Evolutionary conservation across 2,888 invertebrate genomes (phyloP).

Genomic region (Eristalis pertinax): DNA sequence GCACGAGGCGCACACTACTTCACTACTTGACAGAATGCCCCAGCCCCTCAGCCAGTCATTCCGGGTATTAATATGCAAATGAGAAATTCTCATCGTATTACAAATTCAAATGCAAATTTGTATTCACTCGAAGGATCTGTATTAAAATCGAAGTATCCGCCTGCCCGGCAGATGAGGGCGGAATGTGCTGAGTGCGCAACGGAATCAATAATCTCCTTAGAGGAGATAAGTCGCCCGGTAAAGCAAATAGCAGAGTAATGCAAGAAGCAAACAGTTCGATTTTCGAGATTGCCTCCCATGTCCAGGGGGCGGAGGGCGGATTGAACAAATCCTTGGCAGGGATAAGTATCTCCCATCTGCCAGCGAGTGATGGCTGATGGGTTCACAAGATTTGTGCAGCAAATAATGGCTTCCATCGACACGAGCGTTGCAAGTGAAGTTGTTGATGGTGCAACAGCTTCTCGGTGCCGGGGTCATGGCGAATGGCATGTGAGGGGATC

Average conservation of each 20-base stretch:
- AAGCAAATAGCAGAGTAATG: conserved; percentile 49
- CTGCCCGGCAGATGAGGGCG: conserved; percentile 24
- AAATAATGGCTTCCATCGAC: not conserved
- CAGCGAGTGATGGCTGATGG: not conserved
- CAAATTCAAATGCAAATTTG: conserved; percentile 67
- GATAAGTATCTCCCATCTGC: not conserved
- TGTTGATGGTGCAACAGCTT: not conserved
- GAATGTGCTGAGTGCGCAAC: conserved; percentile 47
- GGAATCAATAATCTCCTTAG: conserved; percentile 55
- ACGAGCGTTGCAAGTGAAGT: not conserved
- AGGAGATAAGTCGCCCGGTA: conserved; percentile 48
- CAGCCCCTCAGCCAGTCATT: not conserved
- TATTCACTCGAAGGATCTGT: conserved; percentile 50
- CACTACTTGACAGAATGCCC: not conserved
- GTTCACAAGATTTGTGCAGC: not conserved
- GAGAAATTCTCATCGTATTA: conserved; percentile 57
- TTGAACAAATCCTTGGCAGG: not conserved
- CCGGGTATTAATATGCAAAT: conserved; percentile 63
- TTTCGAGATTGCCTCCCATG: not conserved
- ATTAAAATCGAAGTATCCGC: conserved; percentile 41
- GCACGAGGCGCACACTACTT: too few relatives aligned
- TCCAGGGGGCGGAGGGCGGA: not conserved
- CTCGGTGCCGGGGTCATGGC: too few relatives aligned
- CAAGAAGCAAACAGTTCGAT: conserved; percentile 34
- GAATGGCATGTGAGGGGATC: not conserved